Conservation (phyloP, 2,888 invertebrate genomes). For the Pristionchus mayeri region DNA sequence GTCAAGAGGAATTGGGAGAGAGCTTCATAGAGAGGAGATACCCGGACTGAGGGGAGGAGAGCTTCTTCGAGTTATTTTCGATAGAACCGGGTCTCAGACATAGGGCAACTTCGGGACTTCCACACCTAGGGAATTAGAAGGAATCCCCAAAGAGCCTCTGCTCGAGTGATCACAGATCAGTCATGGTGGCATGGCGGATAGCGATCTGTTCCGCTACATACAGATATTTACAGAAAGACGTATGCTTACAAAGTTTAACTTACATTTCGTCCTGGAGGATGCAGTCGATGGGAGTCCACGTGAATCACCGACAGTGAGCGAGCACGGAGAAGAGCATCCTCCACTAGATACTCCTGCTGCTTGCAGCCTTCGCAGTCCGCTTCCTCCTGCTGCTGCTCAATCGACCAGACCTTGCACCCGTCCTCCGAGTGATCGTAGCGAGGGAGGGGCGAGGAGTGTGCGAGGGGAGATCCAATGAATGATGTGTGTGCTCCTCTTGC, state of each 20-base stretch:
- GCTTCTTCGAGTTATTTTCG: conserved; percentile 29
- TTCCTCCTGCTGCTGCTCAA: not conserved
- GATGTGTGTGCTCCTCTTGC: not conserved
- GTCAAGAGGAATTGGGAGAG: not conserved
- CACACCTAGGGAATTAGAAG: not conserved
- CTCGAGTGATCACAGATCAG: not conserved
- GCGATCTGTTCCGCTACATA: no score
- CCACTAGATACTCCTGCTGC: not conserved
- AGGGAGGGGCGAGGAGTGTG: not conserved
- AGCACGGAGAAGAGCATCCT: conserved; percentile 71
- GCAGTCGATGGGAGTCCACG: conserved; percentile 51
- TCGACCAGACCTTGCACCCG: not conserved
- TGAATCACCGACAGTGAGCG: conserved; percentile 65
- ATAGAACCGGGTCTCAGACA: not conserved
- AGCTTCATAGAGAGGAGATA: conserved; percentile 15
- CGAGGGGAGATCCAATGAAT: no score
- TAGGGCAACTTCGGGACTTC: conserved; percentile 33
- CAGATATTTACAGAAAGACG: no score
- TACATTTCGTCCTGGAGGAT: conserved; percentile 52
- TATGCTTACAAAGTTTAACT: not conserved
- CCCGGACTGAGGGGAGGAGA: not conserved
- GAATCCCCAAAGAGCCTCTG: not conserved
- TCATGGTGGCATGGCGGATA: no score
- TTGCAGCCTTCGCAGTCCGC: not conserved
- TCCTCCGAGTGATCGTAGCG: not conserved